phyloP scores from a whole-genome alignment of 2,797 vertebrate genomes.

The Mus caroli region DNA sequence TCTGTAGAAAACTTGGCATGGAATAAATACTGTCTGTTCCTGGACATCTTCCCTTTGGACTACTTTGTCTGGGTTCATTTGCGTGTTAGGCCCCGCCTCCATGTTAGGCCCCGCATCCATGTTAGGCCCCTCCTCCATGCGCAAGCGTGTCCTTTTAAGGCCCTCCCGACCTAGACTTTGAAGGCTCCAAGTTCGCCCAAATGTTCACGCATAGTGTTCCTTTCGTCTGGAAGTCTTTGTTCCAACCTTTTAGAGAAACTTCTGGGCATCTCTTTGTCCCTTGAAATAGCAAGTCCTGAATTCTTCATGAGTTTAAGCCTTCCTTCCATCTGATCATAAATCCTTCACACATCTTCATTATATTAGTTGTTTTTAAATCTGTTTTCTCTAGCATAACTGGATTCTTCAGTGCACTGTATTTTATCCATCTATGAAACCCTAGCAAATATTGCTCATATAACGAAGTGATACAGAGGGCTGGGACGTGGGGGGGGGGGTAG shows the following conservation, averaged over 20 bases:
- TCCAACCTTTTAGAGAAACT: constrained; percentile 24
- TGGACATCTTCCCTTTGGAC: neutral
- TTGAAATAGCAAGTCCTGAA: constrained; percentile 8
- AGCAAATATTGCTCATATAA: constrained; percentile 1
- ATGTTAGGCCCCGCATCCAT: too few relatives aligned
- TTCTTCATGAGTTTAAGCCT: constrained; percentile 32
- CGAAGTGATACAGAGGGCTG: neutral
- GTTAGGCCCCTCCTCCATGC: too few relatives aligned
- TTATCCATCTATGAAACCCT: constrained; percentile 6
- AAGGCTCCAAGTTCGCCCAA: neutral
- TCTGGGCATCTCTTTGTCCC: neutral
- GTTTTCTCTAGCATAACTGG: neutral
- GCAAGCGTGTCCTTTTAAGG: accelerated
- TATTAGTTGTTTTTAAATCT: neutral
- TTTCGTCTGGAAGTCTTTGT: neutral
- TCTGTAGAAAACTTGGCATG: neutral
- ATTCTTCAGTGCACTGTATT: neutral
- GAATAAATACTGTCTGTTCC: neutral
- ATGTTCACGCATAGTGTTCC: neutral
- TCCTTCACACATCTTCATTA: neutral
- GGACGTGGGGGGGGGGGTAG: neutral
- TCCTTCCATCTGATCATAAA: neutral
- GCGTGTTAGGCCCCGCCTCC: neutral
- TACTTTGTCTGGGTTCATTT: neutral
- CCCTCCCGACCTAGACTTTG: neutral